Conservation (phyloP, 2,797 vertebrate species). For the Brachyalestes nurse region DNA sequence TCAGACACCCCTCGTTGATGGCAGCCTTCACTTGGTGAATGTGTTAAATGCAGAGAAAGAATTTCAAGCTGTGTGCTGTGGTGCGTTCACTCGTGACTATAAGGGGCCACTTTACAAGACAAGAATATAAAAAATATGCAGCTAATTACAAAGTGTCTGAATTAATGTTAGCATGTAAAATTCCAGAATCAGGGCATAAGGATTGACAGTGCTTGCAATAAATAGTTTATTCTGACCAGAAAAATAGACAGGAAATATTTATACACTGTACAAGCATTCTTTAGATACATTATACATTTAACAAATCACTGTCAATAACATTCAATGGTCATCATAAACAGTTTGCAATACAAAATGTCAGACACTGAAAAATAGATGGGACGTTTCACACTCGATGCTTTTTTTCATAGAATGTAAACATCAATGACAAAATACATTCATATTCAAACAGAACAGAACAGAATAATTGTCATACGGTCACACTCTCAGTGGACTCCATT, state of each 20-base stretch:
- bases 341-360: conserved; percentile 55
- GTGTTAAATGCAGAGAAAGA: no score
- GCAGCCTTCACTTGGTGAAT: no score
- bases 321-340: conserved; percentile 45
- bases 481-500: conserved; percentile 3
- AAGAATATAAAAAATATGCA: neutral
- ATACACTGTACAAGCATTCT: conserved; percentile 56
- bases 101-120: no score
- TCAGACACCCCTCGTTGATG: no score
- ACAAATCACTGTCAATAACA: conserved; percentile 35
- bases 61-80: no score
- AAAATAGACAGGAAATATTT: conserved; percentile 74
- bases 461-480: conserved; percentile 27
- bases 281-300: conserved; percentile 22
- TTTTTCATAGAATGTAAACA: conserved; percentile 64
- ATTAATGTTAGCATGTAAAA: neutral
- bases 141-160: no score
- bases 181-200: neutral
- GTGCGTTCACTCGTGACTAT: no score
- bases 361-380: conserved; percentile 57
- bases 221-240: conserved; percentile 80
- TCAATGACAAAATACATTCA: conserved; percentile 64
- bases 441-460: conserved; percentile 52
- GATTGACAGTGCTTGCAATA: conserved; percentile 64
- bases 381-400: conserved; percentile 50